Base-by-base conservation (phyloP, 1,140 invertebrate species). In the Odontomachus brunneus region DNA sequence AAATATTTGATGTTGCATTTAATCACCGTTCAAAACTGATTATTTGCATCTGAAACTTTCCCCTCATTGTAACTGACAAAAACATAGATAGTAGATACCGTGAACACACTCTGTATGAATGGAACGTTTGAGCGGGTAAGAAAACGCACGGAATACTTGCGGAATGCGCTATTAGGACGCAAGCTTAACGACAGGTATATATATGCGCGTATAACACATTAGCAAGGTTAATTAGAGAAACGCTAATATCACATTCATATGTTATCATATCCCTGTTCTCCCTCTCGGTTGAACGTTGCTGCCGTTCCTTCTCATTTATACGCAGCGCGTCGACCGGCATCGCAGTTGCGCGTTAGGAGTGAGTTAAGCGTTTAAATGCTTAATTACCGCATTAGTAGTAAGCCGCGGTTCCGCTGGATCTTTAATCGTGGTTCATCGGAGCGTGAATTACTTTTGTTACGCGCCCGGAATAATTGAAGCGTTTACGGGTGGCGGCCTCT, bases 391-490 rank as follows among this genome's bases (percentile, higher is more conserved):
- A 80, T 80, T 80, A 69, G 33, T 65, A 71, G 65, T 80, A 80
- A 71, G 65, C 59, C 53, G 65, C 65, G 53, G 44, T 51, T 51
- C 59, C 72, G 63, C 49, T 33, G 53, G 75, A 80, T 80, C 75
- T 71, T 71, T 80, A 57, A 71, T 57, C 65, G 75, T 12, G 51
- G 65, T 65, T 22, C 75, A 71, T 80, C 75, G 75, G 65, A 80
- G 75, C 65, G 75, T 38, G 75, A 80, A 80, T 80, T 80, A 80
- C 75, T 80, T 80, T 71, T 80, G 75, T 80, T 80, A 69, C 65
- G 65, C 75, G 75, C 33, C 11, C 33, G 65, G 65, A 71, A 80
- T 80, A 80, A 80, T 80, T 80, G 75, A 71, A 48, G 75, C 75
- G 14, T 80, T 78, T 71, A 80, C 65, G 75, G 75, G 15, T 48